Evolutionary conservation across 64 coral and sea anemone species (phyloP).

Genomic region (Astreopora myriophthalma): DNA sequence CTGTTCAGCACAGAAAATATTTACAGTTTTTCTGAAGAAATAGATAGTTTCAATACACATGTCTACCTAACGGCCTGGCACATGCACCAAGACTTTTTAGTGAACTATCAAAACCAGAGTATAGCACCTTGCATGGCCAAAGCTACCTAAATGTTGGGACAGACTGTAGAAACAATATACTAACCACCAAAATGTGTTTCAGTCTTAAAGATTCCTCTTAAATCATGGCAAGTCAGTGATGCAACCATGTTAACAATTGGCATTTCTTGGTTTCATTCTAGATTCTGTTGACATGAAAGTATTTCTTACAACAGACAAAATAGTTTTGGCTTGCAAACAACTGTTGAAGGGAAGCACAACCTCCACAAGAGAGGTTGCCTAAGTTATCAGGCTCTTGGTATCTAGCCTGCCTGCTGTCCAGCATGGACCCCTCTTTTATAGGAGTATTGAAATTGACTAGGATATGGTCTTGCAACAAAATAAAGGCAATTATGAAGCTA

Average conservation of each 20-base stretch:
- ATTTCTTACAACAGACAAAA: too few relatives aligned
- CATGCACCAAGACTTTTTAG: not conserved
- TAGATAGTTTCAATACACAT: constrained; percentile 25
- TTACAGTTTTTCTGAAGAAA: constrained; percentile 11
- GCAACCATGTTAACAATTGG: constrained; percentile 17
- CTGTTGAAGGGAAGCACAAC: not conserved
- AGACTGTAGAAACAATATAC: constrained; percentile 5
- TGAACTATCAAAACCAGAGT: not conserved
- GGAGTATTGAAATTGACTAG: too few relatives aligned
- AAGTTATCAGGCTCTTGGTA: too few relatives aligned
- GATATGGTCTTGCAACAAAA: too few relatives aligned
- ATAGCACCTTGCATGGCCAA: not conserved
- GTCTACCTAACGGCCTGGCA: too few relatives aligned
- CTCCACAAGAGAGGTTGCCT: not conserved
- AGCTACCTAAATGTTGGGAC: not conserved
- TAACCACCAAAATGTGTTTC: not conserved
- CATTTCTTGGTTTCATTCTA: constrained; percentile 39
- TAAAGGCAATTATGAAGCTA: not conserved
- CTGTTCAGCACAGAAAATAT: constrained; percentile 20
- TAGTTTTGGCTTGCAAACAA: constrained; percentile 10
- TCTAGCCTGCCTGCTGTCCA: too few relatives aligned
- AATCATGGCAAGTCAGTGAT: constrained; percentile 24
- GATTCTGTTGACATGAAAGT: constrained; percentile 31
- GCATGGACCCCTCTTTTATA: too few relatives aligned
- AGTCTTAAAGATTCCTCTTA: constrained; percentile 3